Percentiles rank a stretch among this genome's conserved stretches.
Evolutionary conservation across 2,888 invertebrate species (phyloP).

Genomic region (Drosophila austrosaltans): DNA sequence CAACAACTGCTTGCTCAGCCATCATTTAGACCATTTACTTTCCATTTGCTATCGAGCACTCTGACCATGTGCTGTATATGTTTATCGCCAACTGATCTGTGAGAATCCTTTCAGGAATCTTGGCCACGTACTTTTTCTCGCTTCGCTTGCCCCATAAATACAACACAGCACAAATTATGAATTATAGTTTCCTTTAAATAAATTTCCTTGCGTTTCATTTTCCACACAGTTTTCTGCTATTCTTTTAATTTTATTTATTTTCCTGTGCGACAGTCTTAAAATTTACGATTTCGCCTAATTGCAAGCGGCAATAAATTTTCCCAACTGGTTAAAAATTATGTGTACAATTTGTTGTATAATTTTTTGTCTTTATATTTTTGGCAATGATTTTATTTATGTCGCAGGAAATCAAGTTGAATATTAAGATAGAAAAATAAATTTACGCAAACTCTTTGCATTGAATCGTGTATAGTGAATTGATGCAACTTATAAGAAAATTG

Average conservation of each 20-base stretch:
- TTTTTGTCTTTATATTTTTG: constrained; percentile 22
- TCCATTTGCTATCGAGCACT: constrained; percentile 29
- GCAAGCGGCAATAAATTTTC: constrained; percentile 72
- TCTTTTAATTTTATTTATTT: constrained; percentile 70
- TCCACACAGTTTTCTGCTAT: constrained; percentile 38
- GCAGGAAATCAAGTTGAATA: constrained; percentile 64
- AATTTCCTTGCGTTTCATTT: constrained; percentile 35
- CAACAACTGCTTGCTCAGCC: background rate
- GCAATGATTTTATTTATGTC: constrained; percentile 66
- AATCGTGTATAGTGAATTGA: too few relatives aligned
- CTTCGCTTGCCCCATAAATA: constrained; percentile 41
- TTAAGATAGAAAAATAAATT: constrained; percentile 31
- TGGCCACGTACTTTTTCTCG: constrained; percentile 54
- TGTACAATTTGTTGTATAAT: constrained; percentile 58
- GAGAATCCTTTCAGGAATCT: constrained; percentile 56
- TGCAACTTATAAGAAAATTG: background rate
- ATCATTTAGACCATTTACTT: constrained; percentile 43
- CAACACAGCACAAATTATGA: constrained; percentile 60
- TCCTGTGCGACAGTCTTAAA: constrained; percentile 47
- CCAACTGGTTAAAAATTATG: constrained; percentile 68
- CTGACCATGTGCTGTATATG: constrained; percentile 17
- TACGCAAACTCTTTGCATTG: background rate
- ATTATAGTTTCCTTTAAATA: constrained; percentile 69
- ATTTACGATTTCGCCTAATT: constrained; percentile 74
- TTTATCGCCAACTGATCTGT: constrained; percentile 66